These are phyloP conservation scores for Harpagifer antarcticus DNA, from an alignment of 2,797 vertebrate genomes.

Conservation along the genomic window DNA sequence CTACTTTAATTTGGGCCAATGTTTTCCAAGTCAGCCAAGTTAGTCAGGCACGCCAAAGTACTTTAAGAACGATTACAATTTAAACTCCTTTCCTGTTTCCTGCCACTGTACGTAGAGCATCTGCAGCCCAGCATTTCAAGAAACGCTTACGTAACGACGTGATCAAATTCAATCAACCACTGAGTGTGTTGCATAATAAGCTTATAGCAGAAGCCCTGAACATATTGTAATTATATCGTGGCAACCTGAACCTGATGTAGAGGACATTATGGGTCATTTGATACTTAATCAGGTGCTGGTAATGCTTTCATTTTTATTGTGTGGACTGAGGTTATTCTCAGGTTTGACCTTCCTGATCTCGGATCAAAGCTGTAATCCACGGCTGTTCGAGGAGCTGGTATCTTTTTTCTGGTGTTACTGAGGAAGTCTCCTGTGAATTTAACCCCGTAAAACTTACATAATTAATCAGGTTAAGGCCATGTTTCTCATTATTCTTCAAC, in stretches of 20 bases:
- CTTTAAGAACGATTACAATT: constrained; percentile 65
- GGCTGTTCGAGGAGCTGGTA: constrained; percentile 36
- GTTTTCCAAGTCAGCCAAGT: constrained; percentile 25
- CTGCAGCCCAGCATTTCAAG: constrained; percentile 52
- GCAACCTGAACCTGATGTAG: constrained; percentile 32
- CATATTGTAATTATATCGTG: constrained; percentile 54
- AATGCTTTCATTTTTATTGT: constrained; percentile 38
- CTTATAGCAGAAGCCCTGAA: constrained; percentile 39
- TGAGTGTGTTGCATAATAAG: constrained; percentile 61
- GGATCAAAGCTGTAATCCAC: constrained; percentile 32
- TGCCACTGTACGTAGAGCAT: neutral
- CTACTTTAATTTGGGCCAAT: constrained; percentile 33
- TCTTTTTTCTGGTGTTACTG: constrained; percentile 42
- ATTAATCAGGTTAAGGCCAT: constrained; percentile 41
- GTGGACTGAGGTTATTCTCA: constrained; percentile 13
- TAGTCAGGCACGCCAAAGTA: constrained; percentile 52
- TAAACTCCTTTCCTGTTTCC: constrained; percentile 53
- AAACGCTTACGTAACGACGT: constrained; percentile 55
- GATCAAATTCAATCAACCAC: constrained; percentile 58
- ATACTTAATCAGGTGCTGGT: constrained; percentile 26
- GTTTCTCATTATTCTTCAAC: constrained; percentile 23
- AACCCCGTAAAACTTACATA: constrained; percentile 31
- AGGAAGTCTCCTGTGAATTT: constrained; percentile 11
- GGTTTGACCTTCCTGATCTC: constrained; percentile 10
- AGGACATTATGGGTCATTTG: constrained; percentile 50